phyloP scores from a whole-genome alignment of 2,797 vertebrate genomes.

The Iguana delicatissima region DNA sequence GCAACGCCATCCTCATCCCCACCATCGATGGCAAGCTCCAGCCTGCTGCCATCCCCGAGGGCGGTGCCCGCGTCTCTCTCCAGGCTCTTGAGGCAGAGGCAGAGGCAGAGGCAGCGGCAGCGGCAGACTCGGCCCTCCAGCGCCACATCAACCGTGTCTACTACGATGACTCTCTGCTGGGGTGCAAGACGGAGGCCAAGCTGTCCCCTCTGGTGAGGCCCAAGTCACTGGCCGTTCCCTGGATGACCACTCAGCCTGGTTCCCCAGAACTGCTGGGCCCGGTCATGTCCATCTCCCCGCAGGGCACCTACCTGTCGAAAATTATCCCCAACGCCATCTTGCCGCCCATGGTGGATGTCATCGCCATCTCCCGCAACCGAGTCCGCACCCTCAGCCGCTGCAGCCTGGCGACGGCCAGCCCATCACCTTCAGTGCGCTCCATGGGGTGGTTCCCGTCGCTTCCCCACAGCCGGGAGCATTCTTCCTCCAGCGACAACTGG shows the following conservation, averaged over 20 bases:
- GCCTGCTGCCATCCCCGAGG: slow-evolving; percentile 6
- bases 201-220: slow-evolving; percentile 82
- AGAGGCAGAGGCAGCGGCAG: slow-evolving; percentile 76
- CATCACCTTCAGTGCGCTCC: slow-evolving; percentile 84
- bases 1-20: slow-evolving; percentile 78
- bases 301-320: slow-evolving; percentile 96
- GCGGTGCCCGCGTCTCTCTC: slow-evolving; percentile 87
- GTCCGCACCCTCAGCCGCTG: slow-evolving; percentile 92
- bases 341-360: slow-evolving; percentile 92
- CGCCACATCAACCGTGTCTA: slow-evolving; percentile 86
- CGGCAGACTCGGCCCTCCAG: slow-evolving; percentile 79
- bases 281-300: slow-evolving; percentile 95
- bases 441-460: slow-evolving; percentile 83
- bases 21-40: slow-evolving; percentile 85
- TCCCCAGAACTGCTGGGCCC: slow-evolving; percentile 83
- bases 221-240: slow-evolving; percentile 92
- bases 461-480: slow-evolving; percentile 81
- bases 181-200: slow-evolving; percentile 75
- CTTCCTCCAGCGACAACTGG: slow-evolving; percentile 87
- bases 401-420: slow-evolving; percentile 91
- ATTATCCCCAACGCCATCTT: slow-evolving; percentile 96
- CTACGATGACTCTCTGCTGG: slow-evolving; percentile 83
- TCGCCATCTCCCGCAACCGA: slow-evolving; percentile 88
- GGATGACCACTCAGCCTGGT: slow-evolving; percentile 84
- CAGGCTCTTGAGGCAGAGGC: slow-evolving; percentile 84